Conservation (phyloP, 2,888 invertebrate species). For the Gryllus longicercus region DNA sequence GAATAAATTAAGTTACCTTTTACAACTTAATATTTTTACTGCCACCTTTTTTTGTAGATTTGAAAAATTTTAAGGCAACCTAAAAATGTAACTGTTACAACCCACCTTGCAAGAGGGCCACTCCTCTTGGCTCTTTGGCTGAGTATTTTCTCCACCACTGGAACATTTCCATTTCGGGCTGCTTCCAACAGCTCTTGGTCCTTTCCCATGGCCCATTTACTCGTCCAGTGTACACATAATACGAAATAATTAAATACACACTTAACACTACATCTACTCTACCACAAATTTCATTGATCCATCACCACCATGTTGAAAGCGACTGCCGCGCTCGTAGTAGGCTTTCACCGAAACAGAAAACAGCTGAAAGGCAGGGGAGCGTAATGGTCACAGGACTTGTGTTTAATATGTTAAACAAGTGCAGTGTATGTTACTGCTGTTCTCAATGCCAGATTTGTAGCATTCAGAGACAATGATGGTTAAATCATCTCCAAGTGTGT, state of each 20-base stretch:
- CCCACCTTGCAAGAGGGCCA: slow-evolving; percentile 89
- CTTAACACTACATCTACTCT: slow-evolving; percentile 56
- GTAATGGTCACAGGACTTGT: not conserved
- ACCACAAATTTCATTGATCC: slow-evolving; percentile 73
- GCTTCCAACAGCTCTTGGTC: slow-evolving; percentile 96
- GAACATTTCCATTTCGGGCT: slow-evolving; percentile 86
- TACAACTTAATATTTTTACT: too few relatives aligned
- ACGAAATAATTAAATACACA: slow-evolving; percentile 44
- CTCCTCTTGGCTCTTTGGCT: slow-evolving; percentile 85
- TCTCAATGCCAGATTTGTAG: not conserved
- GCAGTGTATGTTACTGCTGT: not conserved
- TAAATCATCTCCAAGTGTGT: not conserved
- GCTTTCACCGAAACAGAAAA: slow-evolving; percentile 2
- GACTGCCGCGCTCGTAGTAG: slow-evolving; percentile 30
- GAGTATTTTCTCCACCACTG: slow-evolving; percentile 85
- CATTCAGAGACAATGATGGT: not conserved
- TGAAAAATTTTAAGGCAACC: slow-evolving; percentile 23
- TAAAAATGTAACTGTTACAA: slow-evolving; percentile 25
- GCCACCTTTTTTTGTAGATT: not conserved
- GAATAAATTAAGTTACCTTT: too few relatives aligned
- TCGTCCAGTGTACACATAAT: slow-evolving; percentile 45
- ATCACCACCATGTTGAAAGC: slow-evolving; percentile 63
- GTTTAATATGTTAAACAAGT: not conserved
- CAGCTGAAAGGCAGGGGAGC: slow-evolving; percentile 3
- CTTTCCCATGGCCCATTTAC: slow-evolving; percentile 77